Percentiles rank a stretch among this genome's conserved stretches.
phyloP scores from a whole-genome alignment of 2,113 vertebrate genomes.

The Sus scrofa region DNA sequence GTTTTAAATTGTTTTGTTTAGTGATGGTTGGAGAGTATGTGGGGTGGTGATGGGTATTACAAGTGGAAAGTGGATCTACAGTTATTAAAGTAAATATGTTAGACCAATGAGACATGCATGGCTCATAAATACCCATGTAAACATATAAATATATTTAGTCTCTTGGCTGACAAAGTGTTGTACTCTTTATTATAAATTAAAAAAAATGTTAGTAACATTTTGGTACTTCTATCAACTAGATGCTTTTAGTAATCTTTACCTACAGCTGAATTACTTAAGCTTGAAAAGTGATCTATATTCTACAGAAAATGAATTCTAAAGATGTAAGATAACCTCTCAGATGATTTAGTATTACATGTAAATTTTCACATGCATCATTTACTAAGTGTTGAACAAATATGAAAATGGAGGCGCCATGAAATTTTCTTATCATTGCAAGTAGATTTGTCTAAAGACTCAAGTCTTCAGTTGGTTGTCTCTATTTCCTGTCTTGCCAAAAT shows the following conservation, averaged over 20 bases:
- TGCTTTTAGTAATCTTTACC: slow-evolving; percentile 47
- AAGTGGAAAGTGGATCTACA: background rate
- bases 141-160: background rate
- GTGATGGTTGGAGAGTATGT: background rate
- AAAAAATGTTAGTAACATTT: background rate
- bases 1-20: background rate
- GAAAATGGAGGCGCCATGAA: background rate
- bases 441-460: background rate
- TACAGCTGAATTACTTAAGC: background rate
- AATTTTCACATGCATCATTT: background rate
- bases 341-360: background rate
- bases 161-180: background rate
- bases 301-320: background rate
- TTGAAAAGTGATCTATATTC: slow-evolving; percentile 9
- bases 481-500: background rate
- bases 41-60: background rate
- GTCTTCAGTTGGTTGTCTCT: background rate
- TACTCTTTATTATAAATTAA: background rate
- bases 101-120: background rate
- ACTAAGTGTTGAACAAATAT: background rate
- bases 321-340: background rate
- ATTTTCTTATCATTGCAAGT: background rate
- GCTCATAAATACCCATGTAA: background rate
- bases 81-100: background rate
- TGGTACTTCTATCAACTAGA: background rate